Evolutionary conservation across 2,113 vertebrate species (phyloP), one percentile per base, ranked within the genome.

Genomic region (Labeo catla): DNA sequence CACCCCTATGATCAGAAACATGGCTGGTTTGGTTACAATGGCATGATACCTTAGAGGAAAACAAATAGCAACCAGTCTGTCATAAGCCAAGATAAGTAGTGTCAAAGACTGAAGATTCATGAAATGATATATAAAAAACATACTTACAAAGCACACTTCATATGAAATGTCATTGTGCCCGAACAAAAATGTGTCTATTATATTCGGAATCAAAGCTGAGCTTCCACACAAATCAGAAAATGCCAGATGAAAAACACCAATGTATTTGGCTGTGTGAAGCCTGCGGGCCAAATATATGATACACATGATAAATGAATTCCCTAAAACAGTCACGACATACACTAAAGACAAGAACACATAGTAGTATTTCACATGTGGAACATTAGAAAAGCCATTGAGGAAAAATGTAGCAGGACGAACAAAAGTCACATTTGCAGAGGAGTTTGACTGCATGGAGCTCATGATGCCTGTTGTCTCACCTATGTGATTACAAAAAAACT

Each of bases 61-160:
- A 10, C 91, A 92, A 86, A 94, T 94, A 0, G 93, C 92, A 49
- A 93, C 52, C 1, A 93, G 73, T 86, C 93, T 91, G 86, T 94
- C 93, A 88, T 90, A 93, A 8, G 93, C 86, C 87, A 94, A 90
- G 3, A 34, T 84, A 3, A 87, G 45, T 43, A 94, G 89, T 9
- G 89, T 90, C 82, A 91, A 90, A 8, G 93, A 94, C 77, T 94
- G 91, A 21, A 93, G 8, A 52, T 78, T 1, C 68, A 0, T 36
- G 77, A 92, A 92, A 43, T 86, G 52, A 0, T 87, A 83, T 79
- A 91, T 81, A 92, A 93, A 93, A 77, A 93, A 94, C 92, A 93
- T 91, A 13, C 90, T 89, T 65, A 84, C 87, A 34, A 94, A 84
- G 10, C 93, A 93, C 2, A 76, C 80, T 1, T 91, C 86, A 54